These are phyloP conservation scores for Enteromius argenteus DNA, from an alignment of 2,797 vertebrate species.

Conservation along the genomic window DNA sequence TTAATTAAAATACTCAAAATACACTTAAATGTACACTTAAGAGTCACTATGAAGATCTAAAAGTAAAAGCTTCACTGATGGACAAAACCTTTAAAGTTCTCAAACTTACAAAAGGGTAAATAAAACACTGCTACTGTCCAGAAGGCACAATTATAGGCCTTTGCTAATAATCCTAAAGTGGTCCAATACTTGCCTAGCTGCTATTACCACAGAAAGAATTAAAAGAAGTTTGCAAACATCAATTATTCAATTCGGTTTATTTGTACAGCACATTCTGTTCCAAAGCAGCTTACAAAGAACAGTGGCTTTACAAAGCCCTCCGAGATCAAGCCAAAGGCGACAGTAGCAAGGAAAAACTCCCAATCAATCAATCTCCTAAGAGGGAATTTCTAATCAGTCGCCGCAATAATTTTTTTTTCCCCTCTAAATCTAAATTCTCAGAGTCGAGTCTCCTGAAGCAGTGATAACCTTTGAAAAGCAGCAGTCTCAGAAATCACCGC, in stretches of 20 bases:
- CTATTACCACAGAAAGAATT: not conserved
- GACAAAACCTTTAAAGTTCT: not conserved
- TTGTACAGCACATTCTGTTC: not conserved
- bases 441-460: conserved; percentile 13
- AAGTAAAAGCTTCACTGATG: not conserved
- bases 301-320: conserved; percentile 1
- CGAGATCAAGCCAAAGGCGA: conserved; percentile 19
- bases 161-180: not conserved
- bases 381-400: conserved; percentile 23
- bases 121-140: not conserved
- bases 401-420: conserved; percentile 20
- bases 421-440: conserved; percentile 24
- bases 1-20: not conserved
- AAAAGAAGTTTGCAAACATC: conserved; percentile 12
- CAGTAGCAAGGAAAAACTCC: conserved; percentile 3
- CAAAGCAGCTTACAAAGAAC: not conserved
- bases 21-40: not conserved
- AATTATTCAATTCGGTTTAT: not conserved
- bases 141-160: not conserved
- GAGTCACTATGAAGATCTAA: not conserved
- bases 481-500: conserved; percentile 31
- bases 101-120: not conserved
- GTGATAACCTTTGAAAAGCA: conserved; percentile 42
- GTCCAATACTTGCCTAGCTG: conserved; percentile 4
- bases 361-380: conserved; percentile 37